Evolutionary conservation across 2,888 invertebrate genomes (phyloP).

Genomic region (Plusia festucae): DNA sequence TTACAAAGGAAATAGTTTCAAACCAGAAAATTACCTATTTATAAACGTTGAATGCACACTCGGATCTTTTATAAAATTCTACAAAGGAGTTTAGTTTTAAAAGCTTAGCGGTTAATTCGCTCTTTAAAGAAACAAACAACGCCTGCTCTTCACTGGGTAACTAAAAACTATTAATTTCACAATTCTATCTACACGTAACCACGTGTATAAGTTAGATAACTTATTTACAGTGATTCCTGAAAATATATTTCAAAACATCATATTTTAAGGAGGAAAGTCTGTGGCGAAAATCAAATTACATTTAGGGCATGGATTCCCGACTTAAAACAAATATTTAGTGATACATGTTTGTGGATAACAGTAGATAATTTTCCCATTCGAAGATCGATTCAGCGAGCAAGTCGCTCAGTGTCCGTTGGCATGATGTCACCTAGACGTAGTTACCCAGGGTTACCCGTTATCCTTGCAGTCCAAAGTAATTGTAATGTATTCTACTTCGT

Average conservation of each 20-base stretch:
- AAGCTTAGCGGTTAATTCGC: slow-evolving; percentile 79
- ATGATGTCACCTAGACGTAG: too few relatives aligned
- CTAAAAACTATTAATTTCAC: slow-evolving; percentile 33
- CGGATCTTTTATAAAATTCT: slow-evolving; percentile 72
- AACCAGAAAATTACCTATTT: slow-evolving; percentile 70
- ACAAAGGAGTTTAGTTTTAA: slow-evolving; percentile 82
- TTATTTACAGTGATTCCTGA: background rate
- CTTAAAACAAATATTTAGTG: too few relatives aligned
- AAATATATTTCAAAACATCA: background rate
- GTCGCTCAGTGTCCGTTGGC: too few relatives aligned
- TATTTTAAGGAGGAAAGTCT: too few relatives aligned
- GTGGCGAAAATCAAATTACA: too few relatives aligned
- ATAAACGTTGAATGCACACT: slow-evolving; percentile 73
- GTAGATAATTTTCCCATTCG: too few relatives aligned
- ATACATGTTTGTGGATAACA: too few relatives aligned
- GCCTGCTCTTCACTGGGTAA: slow-evolving; percentile 37
- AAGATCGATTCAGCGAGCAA: too few relatives aligned
- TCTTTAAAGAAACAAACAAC: slow-evolving; percentile 72
- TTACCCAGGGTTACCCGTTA: too few relatives aligned
- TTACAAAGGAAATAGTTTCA: slow-evolving; percentile 71
- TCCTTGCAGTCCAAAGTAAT: too few relatives aligned
- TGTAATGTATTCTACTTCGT: too few relatives aligned
- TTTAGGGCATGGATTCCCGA: too few relatives aligned
- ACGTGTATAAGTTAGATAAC: background rate
- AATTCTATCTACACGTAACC: slow-evolving; percentile 9